Evolutionary conservation across 1,140 invertebrate genomes (phyloP).

Genomic region (Aplysia californica): DNA sequence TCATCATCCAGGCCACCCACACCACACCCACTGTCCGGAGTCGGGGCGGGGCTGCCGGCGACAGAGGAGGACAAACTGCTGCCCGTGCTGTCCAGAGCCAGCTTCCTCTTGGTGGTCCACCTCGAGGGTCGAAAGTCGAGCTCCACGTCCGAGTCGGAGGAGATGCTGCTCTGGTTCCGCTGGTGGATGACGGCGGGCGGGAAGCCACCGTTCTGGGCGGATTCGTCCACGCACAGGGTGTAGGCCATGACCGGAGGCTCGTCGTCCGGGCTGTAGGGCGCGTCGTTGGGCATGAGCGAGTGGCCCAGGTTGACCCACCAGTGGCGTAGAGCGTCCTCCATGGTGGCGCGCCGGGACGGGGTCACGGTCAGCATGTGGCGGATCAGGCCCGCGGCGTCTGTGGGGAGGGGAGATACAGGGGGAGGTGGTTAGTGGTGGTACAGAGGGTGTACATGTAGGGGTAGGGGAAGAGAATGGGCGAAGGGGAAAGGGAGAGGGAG

Average conservation of each 20-base stretch:
- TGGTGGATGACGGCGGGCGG: slow-evolving; percentile 33
- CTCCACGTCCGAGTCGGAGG: slow-evolving; percentile 46
- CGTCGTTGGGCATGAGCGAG: slow-evolving; percentile 83
- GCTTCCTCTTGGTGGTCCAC: slow-evolving; percentile 34
- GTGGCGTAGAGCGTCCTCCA: slow-evolving; percentile 93
- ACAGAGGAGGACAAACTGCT: slow-evolving; percentile 43
- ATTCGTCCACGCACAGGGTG: background rate
- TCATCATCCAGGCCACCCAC: background rate
- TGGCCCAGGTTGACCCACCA: slow-evolving; percentile 92
- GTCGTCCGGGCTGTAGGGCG: slow-evolving; percentile 40
- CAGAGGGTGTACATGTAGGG: background rate
- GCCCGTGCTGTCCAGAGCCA: slow-evolving; percentile 40
- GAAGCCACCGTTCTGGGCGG: background rate
- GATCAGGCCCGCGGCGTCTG: slow-evolving; percentile 93
- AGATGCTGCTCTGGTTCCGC: slow-evolving; percentile 38
- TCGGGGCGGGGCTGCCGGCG: slow-evolving; percentile 14
- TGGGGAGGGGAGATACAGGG: slow-evolving; percentile 1
- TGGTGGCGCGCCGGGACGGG: slow-evolving; percentile 87
- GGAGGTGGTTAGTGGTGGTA: background rate
- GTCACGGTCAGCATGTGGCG: slow-evolving; percentile 93
- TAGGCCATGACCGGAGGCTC: background rate
- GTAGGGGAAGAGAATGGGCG: background rate
- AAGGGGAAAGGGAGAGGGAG: background rate
- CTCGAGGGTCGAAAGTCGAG: slow-evolving; percentile 23
- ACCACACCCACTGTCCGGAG: background rate